Percentiles rank a stretch among this genome's conserved stretches.
Conservation (phyloP, 1,140 invertebrate genomes). For the Drosophila parabipectinata region DNA sequence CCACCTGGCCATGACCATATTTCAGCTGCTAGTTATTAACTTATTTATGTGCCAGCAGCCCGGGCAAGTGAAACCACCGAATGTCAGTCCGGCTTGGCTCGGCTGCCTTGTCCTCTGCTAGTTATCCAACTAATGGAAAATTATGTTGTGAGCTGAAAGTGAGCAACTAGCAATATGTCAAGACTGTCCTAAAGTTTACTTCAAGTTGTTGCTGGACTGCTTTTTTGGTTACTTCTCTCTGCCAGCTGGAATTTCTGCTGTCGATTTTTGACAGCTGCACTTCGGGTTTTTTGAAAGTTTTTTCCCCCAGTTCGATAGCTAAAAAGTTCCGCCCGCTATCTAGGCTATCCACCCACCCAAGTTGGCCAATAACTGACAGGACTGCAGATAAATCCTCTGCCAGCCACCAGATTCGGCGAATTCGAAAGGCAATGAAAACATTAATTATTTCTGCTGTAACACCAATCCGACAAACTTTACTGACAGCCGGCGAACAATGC, state of each 20-base stretch:
- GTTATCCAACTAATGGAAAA: slow-evolving; percentile 64
- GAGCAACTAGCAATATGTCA: slow-evolving; percentile 48
- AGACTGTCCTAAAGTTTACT: slow-evolving; percentile 50
- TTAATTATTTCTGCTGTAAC: slow-evolving; percentile 64
- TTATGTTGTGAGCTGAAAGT: slow-evolving; percentile 50
- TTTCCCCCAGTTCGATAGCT: slow-evolving; percentile 43
- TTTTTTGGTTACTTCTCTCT: slow-evolving; percentile 1
- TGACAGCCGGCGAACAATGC: slow-evolving; percentile 40
- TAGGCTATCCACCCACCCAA: slow-evolving; percentile 9
- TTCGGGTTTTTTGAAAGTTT: slow-evolving; percentile 43
- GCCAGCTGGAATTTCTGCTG: slow-evolving; percentile 29
- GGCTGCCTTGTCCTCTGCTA: slow-evolving; percentile 26
- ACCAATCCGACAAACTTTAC: slow-evolving; percentile 33
- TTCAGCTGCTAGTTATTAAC: slow-evolving; percentile 56
- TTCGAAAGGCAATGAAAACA: slow-evolving; percentile 38
- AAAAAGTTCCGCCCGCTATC: slow-evolving; percentile 29
- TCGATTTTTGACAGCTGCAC: slow-evolving; percentile 47
- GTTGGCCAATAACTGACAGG: slow-evolving; percentile 38
- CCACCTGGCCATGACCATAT: slow-evolving; percentile 14
- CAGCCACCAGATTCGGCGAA: background rate
- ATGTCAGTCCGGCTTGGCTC: slow-evolving; percentile 26
- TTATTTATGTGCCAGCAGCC: slow-evolving; percentile 64
- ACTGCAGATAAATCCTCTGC: slow-evolving; percentile 12
- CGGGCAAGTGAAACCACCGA: slow-evolving; percentile 11
- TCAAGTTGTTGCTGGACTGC: slow-evolving; percentile 37